A percentile compares a stretch with the other conserved stretches of the same genome.
phyloP scores from a whole-genome alignment of 2,888 invertebrate species.

The Meliscaeva auricollis region DNA sequence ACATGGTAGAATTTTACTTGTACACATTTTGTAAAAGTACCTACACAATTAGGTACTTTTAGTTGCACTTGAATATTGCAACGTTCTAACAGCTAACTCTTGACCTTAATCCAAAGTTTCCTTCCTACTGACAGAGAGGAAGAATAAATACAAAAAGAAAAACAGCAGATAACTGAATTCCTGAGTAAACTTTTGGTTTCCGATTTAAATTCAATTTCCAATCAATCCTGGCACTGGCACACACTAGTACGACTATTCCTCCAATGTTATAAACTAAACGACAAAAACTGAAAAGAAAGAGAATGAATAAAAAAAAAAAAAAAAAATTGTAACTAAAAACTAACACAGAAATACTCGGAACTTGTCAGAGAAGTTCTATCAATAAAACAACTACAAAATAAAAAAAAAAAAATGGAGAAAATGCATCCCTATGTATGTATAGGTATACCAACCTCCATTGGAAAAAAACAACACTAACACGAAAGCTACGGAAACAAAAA shows the following conservation, averaged over 20 bases:
- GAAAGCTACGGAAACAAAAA: slow-evolving; percentile 62
- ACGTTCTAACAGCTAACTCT: slow-evolving; percentile 49
- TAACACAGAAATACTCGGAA: slow-evolving; percentile 58
- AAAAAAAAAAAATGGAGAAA: slow-evolving; percentile 6
- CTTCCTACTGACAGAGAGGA: slow-evolving; percentile 28
- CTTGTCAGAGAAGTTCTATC: slow-evolving; percentile 65
- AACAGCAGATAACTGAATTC: slow-evolving; percentile 68
- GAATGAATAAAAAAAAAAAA: slow-evolving; percentile 4
- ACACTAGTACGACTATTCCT: slow-evolving; percentile 24
- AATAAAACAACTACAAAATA: slow-evolving; percentile 26
- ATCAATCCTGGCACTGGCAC: slow-evolving; percentile 49
- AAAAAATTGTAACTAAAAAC: slow-evolving; percentile 31
- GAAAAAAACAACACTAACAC: neutral
- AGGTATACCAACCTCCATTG: neutral
- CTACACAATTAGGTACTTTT: no score
- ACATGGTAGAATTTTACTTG: no score
- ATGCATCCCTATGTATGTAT: slow-evolving; percentile 29
- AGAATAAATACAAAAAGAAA: slow-evolving; percentile 1
- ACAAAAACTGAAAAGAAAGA: slow-evolving; percentile 12
- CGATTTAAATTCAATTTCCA: slow-evolving; percentile 74
- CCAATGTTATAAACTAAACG: slow-evolving; percentile 5
- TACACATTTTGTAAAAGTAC: no score
- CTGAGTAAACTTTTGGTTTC: slow-evolving; percentile 74
- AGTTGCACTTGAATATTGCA: slow-evolving; percentile 36
- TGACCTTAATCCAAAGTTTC: slow-evolving; percentile 70